Base-by-base conservation (phyloP, 1,140 invertebrate genomes). In the Agrypnia vestita region DNA sequence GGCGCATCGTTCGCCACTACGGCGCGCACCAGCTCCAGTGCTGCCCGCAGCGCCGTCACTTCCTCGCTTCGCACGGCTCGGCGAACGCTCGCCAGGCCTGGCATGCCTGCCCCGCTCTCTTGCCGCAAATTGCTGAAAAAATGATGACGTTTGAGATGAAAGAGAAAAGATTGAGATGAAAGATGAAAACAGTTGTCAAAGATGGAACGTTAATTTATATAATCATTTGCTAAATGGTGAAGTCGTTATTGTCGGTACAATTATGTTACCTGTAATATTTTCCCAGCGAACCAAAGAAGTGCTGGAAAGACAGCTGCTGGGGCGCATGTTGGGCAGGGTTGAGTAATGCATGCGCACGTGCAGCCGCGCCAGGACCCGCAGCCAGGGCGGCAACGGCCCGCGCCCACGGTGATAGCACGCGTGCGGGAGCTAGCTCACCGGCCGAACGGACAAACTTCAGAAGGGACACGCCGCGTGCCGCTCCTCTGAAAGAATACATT, bases 401-500 rank as follows among this genome's bases (percentile, higher is more conserved):
- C 59, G 98, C 89, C 87, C 98, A 98, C 0, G 96, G 94, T 9
- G 96, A 93, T 86, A 97, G 97, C 43, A 98, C 87, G 3, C 94
- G 92, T 12, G 95, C 92, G n/a, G 96, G 95, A 46, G 98, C 88
- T 85, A 96, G 90, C 86, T 97, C 96, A 61, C 97, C 95, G 51
- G 96, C 95, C 72, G 97, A 90, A 6, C 96, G 91, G 4, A 98
- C 93, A 87, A 98, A 98, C 89, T 98, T 98, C 87, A 95, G 97
- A 9, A 98, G 89, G 0, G 94, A 94, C 15, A 96, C 93, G 84
- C 96, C 92, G 44, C 93, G 89, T 0, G 93, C 91, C 46, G 87
- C 86, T 9, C 84, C 80, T 61, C 85, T 85, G 74, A 35, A 67
- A 75, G 12, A 4, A 69, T 1, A 51, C 1, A 51, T 13, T 1